Conservation (phyloP, 2,113 vertebrate species). For the Chrysochloris asiatica region DNA sequence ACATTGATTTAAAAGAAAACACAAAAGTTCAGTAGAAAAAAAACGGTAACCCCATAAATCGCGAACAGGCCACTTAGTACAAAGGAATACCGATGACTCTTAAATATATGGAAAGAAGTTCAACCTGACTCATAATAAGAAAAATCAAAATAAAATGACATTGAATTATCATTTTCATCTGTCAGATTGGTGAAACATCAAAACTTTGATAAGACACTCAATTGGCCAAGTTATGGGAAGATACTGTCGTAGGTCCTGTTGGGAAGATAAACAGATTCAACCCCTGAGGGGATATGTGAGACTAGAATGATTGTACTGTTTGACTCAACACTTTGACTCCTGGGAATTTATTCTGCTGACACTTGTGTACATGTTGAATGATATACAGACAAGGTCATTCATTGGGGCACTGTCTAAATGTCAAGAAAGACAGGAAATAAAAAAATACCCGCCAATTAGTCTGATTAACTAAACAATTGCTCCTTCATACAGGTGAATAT, state of each 20-base stretch:
- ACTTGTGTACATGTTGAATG: background rate
- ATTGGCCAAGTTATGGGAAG: background rate
- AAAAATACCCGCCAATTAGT: background rate
- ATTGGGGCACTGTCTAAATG: background rate
- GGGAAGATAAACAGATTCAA: background rate
- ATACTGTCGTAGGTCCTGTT: background rate
- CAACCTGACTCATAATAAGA: background rate
- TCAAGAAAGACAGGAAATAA: background rate
- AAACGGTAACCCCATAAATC: background rate
- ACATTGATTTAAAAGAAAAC: background rate
- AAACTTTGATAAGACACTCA: background rate
- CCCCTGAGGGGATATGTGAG: background rate
- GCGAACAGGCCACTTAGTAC: background rate
- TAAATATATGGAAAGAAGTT: background rate
- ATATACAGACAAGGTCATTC: accelerated
- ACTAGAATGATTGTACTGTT: background rate
- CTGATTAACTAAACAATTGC: background rate
- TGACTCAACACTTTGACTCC: background rate
- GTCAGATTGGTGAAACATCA: background rate
- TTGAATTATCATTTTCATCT: background rate
- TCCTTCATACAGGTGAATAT: background rate
- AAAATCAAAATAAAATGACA: background rate
- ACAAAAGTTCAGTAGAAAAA: background rate
- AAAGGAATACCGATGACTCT: background rate
- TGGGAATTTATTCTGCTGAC: background rate